Evolutionary conservation across 2,888 invertebrate species (phyloP), one percentile per base, ranked within the genome.

Genomic region (Agrotis clavis): DNA sequence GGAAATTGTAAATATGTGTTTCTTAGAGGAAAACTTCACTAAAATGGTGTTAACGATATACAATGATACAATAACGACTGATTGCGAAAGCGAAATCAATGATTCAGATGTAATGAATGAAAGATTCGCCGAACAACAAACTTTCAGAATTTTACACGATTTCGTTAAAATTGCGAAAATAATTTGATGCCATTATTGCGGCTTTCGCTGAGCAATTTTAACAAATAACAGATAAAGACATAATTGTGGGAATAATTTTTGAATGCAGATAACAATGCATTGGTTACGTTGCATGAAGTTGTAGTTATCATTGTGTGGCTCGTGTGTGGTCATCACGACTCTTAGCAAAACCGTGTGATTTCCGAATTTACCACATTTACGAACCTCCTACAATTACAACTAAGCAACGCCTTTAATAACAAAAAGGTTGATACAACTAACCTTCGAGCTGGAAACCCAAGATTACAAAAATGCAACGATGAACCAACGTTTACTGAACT

Each of bases 201-300:
- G 82, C 90, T 91, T 90, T 90, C 90, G 83, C 88, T 87, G 71
- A 86, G 86, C 81, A 88, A 87, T 89, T 90, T 88, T 79, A 83
- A 83, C 83, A 86, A 87, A 88, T 86, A 75, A 74, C 75, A 79
- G 82, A 87, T 89, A 87, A 88, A 89, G 67, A 87, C 80, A 74
- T 90, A 89, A 91, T 89, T 85, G 88, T 92, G 92, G 80, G 92
- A 93, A 91, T 79, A 56, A 75, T 79, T 87, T 87, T 86, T 85
- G 81, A 87, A 83, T 76, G 76, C 75, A 77, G 81, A 84, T 83
- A 90, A 93, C 92, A 93, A 93, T 92, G 79, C 88, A 77, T 80
- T 71, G 75, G 87, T 92, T 92, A 90, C 88, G 84, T 90, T 79
- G 72, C 67, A 70, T 70, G 77, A 75, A 63, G 66, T 63, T 56